Evolutionary conservation across 2,888 invertebrate genomes (phyloP).

Genomic region (Cepaea hortensis): DNA sequence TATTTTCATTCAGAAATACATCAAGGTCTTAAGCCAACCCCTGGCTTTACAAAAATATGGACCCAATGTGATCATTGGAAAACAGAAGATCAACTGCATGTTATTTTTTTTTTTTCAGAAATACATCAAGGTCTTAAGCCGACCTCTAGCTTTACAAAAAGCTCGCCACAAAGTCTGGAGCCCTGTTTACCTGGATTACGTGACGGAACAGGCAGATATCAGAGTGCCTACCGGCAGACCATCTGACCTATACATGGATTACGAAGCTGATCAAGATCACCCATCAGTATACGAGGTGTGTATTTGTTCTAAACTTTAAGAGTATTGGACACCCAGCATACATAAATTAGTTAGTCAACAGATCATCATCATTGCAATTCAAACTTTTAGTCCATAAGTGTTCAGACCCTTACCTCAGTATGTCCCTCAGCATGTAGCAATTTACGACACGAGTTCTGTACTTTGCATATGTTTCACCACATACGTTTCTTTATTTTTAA

Average conservation of each 20-base stretch:
- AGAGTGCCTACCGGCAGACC: slow-evolving; percentile 6
- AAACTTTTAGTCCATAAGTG: neutral
- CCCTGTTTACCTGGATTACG: slow-evolving; percentile 87
- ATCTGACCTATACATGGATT: slow-evolving; percentile 39
- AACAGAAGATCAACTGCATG: too few species aligned
- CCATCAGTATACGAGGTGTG: slow-evolving; percentile 8
- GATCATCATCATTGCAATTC: neutral
- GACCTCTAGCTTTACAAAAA: slow-evolving; percentile 91
- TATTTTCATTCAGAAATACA: too few species aligned
- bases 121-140: slow-evolving; percentile 96
- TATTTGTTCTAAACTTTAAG: neutral
- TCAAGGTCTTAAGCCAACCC: too few species aligned
- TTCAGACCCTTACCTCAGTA: too few species aligned
- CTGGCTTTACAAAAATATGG: too few species aligned
- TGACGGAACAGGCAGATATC: slow-evolving; percentile 52
- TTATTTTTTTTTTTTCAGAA: slow-evolving; percentile 80
- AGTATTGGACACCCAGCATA: too few species aligned
- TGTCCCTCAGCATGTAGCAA: too few species aligned
- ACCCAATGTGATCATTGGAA: too few species aligned
- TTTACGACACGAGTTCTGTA: too few species aligned
- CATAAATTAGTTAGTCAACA: too few species aligned
- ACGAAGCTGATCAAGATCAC: neutral
- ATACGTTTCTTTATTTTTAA: too few species aligned
- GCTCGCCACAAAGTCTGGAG: slow-evolving; percentile 96
- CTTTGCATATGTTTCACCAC: too few species aligned